phyloP scores from a whole-genome alignment of 2,113 vertebrate genomes.

The Smithornis capensis region DNA sequence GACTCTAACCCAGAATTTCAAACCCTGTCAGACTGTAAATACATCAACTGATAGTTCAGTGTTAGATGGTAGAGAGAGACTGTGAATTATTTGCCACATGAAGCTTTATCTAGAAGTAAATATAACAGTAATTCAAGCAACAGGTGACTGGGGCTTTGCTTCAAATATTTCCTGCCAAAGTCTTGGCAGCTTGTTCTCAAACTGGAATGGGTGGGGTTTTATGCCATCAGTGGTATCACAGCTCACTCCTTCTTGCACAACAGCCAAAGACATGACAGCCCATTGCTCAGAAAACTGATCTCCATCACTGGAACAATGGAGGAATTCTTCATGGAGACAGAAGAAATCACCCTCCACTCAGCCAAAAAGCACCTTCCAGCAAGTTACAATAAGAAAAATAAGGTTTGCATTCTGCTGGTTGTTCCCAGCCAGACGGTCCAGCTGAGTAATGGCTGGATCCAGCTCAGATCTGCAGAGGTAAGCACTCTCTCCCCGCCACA shows the following conservation, averaged over 20 bases:
- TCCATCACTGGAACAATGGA: not conserved
- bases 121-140: not conserved
- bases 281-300: not conserved
- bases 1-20: not conserved
- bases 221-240: not conserved
- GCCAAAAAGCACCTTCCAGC: not conserved
- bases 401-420: not conserved
- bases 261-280: not conserved
- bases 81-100: not conserved
- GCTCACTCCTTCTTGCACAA: not conserved
- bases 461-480: not conserved
- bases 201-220: not conserved
- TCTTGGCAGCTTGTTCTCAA: not conserved
- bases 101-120: not conserved
- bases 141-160: not conserved
- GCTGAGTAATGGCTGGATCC: not conserved
- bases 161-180: not conserved
- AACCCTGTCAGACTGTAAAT: not conserved
- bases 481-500: not conserved
- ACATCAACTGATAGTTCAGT: not conserved
- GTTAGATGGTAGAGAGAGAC: not conserved
- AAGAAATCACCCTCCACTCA: not conserved
- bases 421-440: not conserved
- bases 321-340: not conserved
- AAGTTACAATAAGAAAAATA: not conserved